A percentile compares a stretch with the other conserved stretches of the same genome.
phyloP scores from a whole-genome alignment of 2,888 invertebrate species.

The Agrochola macilenta region DNA sequence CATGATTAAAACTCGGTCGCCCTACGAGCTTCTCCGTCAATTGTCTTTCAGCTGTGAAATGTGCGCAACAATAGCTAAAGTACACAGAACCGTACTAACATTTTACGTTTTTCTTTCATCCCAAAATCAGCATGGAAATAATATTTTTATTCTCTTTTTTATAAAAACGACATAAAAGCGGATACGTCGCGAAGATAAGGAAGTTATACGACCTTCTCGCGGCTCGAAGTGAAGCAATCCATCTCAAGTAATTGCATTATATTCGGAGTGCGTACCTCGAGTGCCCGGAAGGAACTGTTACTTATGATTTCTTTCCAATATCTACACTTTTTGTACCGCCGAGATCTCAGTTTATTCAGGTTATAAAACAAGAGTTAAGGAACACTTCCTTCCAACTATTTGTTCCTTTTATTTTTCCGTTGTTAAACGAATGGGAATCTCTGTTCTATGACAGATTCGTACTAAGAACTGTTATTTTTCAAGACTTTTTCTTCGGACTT shows the following conservation, averaged over 20 bases:
- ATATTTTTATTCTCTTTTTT: constrained; percentile 77
- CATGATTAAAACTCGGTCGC: constrained; percentile 57
- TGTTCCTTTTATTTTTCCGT: constrained; percentile 44
- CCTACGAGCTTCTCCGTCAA: constrained; percentile 35
- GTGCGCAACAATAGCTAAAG: constrained; percentile 52
- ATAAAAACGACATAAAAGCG: constrained; percentile 78
- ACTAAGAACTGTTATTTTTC: constrained; percentile 50
- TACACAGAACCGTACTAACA: constrained; percentile 48
- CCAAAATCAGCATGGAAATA: constrained; percentile 66
- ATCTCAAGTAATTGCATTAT: constrained; percentile 85
- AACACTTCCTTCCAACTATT: constrained; percentile 60
- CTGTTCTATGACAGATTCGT: constrained; percentile 44
- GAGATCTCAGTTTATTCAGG: constrained; percentile 60
- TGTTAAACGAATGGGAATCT: constrained; percentile 41
- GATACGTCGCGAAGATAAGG: constrained; percentile 76
- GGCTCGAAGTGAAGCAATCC: constrained; percentile 80
- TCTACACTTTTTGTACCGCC: constrained; percentile 68
- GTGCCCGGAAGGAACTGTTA: constrained; percentile 73
- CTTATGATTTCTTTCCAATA: constrained; percentile 77
- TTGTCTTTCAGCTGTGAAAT: constrained; percentile 53
- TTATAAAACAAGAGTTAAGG: constrained; percentile 66
- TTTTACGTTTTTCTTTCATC: constrained; percentile 63
- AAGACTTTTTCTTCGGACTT: constrained; percentile 23
- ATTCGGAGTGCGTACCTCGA: constrained; percentile 78
- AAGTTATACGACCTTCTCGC: constrained; percentile 77